phyloP scores from a whole-genome alignment of 2,888 invertebrate species.

The Caenorhabditis uteleia region DNA sequence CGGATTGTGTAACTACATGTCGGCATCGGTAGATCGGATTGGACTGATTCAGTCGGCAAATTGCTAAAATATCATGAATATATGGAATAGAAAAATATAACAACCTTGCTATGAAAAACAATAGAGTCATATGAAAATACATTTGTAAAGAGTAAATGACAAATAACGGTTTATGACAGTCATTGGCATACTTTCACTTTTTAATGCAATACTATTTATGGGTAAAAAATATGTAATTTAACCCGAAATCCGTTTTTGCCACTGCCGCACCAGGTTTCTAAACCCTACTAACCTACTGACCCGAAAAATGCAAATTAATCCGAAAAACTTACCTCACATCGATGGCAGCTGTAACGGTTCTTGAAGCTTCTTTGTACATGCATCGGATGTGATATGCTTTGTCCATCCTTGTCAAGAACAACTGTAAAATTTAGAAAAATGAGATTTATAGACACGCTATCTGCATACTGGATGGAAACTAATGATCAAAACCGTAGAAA shows the following conservation, averaged over 20 bases:
- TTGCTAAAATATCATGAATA: no score
- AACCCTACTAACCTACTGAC: no score
- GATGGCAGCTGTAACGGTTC: constrained; percentile 59
- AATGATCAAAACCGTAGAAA: constrained; percentile 68
- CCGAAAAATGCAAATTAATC: no score
- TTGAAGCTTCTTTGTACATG: constrained; percentile 65
- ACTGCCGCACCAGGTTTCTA: no score
- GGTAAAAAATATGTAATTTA: no score
- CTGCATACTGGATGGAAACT: constrained; percentile 66
- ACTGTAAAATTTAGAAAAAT: constrained; percentile 40
- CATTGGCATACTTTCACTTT: no score
- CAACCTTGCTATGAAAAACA: background rate
- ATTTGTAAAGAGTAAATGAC: background rate
- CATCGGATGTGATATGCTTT: constrained; percentile 69
- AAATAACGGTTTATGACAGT: background rate
- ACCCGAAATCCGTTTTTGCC: no score
- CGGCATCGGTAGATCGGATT: constrained; percentile 66
- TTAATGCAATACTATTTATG: no score
- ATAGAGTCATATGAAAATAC: background rate
- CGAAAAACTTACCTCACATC: constrained; percentile 69
- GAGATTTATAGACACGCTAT: background rate
- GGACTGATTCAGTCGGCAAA: constrained; percentile 60
- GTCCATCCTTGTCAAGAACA: constrained; percentile 68
- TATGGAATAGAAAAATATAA: no score
- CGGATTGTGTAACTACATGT: constrained; percentile 68